Evolutionary conservation across 2,888 invertebrate genomes (phyloP).

Genomic region (Andrena chrysosceles): DNA sequence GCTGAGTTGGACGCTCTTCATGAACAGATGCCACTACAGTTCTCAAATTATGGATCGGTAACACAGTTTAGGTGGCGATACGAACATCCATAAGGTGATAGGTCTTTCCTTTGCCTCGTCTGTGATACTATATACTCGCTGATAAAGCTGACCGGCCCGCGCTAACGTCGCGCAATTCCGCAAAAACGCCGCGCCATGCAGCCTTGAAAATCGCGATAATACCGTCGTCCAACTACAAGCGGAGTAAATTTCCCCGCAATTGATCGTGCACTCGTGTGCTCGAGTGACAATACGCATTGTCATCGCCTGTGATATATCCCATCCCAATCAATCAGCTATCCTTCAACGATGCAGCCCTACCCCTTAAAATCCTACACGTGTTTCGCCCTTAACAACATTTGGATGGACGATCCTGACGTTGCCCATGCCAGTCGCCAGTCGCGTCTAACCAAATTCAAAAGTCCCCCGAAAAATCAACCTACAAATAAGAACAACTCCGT

Average conservation of each 20-base stretch:
- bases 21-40: too few relatives aligned
- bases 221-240: not conserved
- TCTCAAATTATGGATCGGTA: too few relatives aligned
- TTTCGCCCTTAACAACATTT: not conserved
- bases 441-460: slow-evolving; percentile 3
- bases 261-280: not conserved
- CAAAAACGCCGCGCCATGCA: not conserved
- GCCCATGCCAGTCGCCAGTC: not conserved
- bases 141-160: not conserved
- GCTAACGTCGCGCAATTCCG: not conserved
- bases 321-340: not conserved
- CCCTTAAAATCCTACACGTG: not conserved
- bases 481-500: not conserved
- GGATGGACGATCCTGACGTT: not conserved
- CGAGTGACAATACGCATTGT: not conserved
- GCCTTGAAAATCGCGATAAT: not conserved
- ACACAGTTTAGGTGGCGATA: too few relatives aligned
- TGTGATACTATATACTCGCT: too few relatives aligned
- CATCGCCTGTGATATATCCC: not conserved
- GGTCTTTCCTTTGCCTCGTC: too few relatives aligned
- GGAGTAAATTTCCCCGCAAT: too few relatives aligned
- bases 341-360: not conserved
- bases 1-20: too few relatives aligned
- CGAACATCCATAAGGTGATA: too few relatives aligned
- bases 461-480: not conserved